Evolutionary conservation across 2,113 vertebrate species (phyloP), one percentile per base, ranked within the genome.

Genomic region (human (Homo sapiens)): DNA sequence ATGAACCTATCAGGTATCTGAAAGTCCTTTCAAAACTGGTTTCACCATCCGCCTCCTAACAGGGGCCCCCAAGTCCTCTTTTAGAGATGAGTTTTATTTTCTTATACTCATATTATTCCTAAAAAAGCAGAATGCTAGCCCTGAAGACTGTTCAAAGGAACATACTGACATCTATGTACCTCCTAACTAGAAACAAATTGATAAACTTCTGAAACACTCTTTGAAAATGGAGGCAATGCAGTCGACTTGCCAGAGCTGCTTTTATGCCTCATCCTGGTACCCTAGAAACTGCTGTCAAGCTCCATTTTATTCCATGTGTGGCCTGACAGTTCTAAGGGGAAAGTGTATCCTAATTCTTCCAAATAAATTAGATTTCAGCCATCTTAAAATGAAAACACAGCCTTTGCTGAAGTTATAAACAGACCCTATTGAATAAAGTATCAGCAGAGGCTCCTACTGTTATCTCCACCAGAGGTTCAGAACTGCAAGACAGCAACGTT

Each of bases 301-400:
- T 93, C 87, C 13, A 84, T 97, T 96, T 97, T 73, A 90, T 95
- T 97, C 25, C 4, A 43, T 4, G 22, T 84, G 96, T 76, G 88
- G 61, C 55, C 92, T 96, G 89, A 75, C 93, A 97, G 90, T 96
- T 98, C 95, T 81, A 97, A 98, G 85, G 94, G 95, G 84, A 79
- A 79, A 93, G 76, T 66, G 93, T 43, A 97, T 14, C 93, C 66
- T 97, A 93, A 89, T 97, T 97, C 98, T 97, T 97, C 45, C 73
- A 97, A 97, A 96, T 97, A 97, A 98, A 98, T 98, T 97, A 97
- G 78, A 96, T 98, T 98, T 84, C 82, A 96, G 95, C 59, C 22
- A 73, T 94, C 97, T 97, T 97, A 97, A 96, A 97, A 97, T 97
- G 94, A 97, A 98, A 98, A 96, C 0, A 27, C 76, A 88, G 93